Conservation (phyloP, 2,797 vertebrate species). For the Serranus cabrilla region DNA sequence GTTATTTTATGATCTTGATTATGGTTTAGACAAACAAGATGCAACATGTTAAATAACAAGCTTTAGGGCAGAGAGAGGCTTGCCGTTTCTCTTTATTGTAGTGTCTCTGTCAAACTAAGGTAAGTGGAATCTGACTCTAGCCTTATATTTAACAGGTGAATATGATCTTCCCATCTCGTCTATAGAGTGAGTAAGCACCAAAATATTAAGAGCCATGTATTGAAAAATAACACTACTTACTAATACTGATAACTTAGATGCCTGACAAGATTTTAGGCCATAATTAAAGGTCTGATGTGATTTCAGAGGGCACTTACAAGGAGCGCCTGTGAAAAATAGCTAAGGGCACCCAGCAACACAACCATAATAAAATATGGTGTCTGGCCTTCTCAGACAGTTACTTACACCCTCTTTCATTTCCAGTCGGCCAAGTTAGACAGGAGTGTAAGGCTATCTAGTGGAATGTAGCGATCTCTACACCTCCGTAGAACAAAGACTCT, state of each 20-base stretch:
- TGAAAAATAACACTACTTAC: background rate
- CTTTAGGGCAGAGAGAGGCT: background rate
- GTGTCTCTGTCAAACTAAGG: background rate
- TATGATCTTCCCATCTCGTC: background rate
- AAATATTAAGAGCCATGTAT: background rate
- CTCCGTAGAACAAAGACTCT: constrained; percentile 80
- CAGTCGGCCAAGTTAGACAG: constrained; percentile 58
- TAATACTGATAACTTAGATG: background rate
- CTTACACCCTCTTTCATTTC: constrained; percentile 60
- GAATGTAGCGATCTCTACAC: constrained; percentile 80
- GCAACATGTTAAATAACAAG: too few relatives aligned
- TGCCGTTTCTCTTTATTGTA: background rate
- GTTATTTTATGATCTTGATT: too few relatives aligned
- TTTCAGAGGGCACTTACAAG: constrained; percentile 27
- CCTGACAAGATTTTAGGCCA: background rate
- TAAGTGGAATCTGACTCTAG: background rate
- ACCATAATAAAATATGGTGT: constrained; percentile 48
- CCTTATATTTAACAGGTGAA: background rate
- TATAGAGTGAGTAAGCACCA: background rate
- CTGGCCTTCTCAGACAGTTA: constrained; percentile 57
- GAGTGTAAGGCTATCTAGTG: constrained; percentile 72
- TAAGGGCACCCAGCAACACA: constrained; percentile 33
- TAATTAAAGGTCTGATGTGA: constrained; percentile 11
- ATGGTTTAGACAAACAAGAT: background rate
- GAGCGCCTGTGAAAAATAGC: constrained; percentile 44